Base-by-base conservation (phyloP, 2,797 vertebrate species). In the Linurgus olivaceus region DNA sequence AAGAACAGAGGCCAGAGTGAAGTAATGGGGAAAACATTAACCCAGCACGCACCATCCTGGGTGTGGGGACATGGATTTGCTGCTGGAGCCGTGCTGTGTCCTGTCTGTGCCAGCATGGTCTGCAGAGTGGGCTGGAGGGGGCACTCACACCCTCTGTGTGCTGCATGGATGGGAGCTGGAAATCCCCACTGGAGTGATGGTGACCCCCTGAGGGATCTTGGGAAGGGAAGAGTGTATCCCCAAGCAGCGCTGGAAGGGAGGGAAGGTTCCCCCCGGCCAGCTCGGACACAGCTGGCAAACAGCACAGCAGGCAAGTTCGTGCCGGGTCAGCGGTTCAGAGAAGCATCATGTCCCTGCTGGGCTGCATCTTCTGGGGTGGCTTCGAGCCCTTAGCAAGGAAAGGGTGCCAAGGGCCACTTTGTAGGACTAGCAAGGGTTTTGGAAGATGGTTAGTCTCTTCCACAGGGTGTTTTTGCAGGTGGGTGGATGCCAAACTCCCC, bases 11-110 rank as follows among this genome's bases (percentile, higher is more conserved):
- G 96, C 97, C 97, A 93, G 85, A 2, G 19, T 95, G 96, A 98
- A 87, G 96, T 97, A 97, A 97, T 37, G 0, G 70, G 81, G 61
- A 94, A 86, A 88, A 81, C 28, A 59, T 97, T 97, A 98, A 98
- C 98, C 95, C 97, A 0, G 96, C 78, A 66, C 2, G 3, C 21
- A 17, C 95, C 93, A 92, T n/a, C 31, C 57, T 59, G 77, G 21
- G 18, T 0, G 8, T 31, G 38, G 65, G 50, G 35, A 9, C 5
- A 5, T 18, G 72, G 65, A 11, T 59, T 35, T 42, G 29, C 20
- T 6, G 10, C 7, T 8, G 51, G 51, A 50, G 70, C 80, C 1
- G 2, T 13, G 63, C n/a, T 0, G 1, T 10, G 51, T 35, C 80
- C n/a, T 7, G 42, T 18, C 55, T 18, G 33, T 25, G 35, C 51